Base-by-base conservation (phyloP, 2,797 vertebrate species). In the Cichlasoma orientale region DNA sequence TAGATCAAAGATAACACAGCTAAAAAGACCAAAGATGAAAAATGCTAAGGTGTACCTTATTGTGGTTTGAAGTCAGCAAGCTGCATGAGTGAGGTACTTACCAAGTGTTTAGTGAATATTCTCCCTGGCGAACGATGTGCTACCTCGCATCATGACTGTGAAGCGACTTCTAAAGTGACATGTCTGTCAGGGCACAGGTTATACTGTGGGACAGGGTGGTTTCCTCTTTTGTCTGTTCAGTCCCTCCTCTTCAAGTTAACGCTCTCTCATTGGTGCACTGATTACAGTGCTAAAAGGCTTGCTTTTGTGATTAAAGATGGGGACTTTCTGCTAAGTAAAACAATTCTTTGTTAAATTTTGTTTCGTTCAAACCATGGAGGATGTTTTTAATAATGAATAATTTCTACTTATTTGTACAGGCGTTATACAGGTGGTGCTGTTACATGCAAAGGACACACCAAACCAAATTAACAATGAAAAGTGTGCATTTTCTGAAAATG, bases 161-260 rank as follows among this genome's bases (percentile, higher is more conserved):
- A 88, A 82, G 83, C 75, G 70, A 83, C 84, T 88, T 70, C 72
- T 85, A 82, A 88, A 93, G 90, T 84, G 86, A 81, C 92, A 92
- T 88, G 57, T 88, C 86, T 89, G 73, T 83, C 57, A 57, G 83
- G 58, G 86, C 87, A 83, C 82, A 88, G 85, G 91, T 89, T 90
- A 90, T 89, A 88, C 90, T 93, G 87, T 92, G 81, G 87, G 83
- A 78, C 86, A 90, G 50, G 80, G 88, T 90, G 89, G 84, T 93
- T 94, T 95, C 91, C 92, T 93, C 86, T 69, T 86, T 53, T 82
- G 63, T 82, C 79, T 86, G 79, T 33, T 75, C 85, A 82, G 92
- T 90, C 91, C 94, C 94, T 94, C 93, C 93, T 92, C 94, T 91
- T 88, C 70, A 77, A 57, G 55, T 70, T 63, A 79, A 73, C 58